Conservation (phyloP, 2,888 invertebrate genomes). For the Pseudococcus jackbeardsleyi region DNA sequence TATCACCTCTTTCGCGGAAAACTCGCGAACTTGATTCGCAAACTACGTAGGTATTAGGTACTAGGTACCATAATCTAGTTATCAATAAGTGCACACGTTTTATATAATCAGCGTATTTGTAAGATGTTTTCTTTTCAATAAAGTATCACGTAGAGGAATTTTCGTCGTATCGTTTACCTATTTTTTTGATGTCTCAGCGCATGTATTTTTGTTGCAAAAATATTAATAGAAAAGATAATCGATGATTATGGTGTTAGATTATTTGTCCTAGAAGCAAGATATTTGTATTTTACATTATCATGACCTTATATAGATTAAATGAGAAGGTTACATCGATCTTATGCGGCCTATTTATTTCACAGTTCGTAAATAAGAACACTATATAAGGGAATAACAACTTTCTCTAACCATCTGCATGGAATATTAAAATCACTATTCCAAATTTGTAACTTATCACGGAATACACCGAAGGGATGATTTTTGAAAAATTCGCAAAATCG, state of each 20-base stretch:
- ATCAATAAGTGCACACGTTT: conserved; percentile 11
- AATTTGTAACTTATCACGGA: conserved; percentile 29
- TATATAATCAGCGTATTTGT: not conserved
- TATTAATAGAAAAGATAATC: conserved; percentile 53
- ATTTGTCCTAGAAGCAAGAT: conserved; percentile 64
- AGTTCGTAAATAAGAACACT: conserved; percentile 60
- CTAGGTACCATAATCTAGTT: not conserved
- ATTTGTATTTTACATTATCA: conserved; percentile 63
- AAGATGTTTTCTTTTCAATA: not conserved
- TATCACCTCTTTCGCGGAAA: conserved; percentile 12
- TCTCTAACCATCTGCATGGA: conserved; percentile 57
- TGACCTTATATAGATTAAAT: conserved; percentile 63
- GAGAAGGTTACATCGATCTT: conserved; percentile 60
- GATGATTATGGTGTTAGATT: conserved; percentile 60
- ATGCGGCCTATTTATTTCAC: conserved; percentile 62
- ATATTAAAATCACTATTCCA: conserved; percentile 52
- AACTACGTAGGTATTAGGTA: not conserved
- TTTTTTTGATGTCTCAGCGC: conserved; percentile 37
- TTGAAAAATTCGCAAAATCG: conserved; percentile 11
- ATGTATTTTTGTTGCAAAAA: conserved; percentile 39
- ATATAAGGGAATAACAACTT: conserved; percentile 62
- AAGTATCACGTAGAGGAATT: conserved; percentile 16
- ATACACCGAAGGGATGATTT: conserved; percentile 34
- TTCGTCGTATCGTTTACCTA: not conserved
- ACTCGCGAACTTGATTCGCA: not conserved